Percentiles rank a stretch among this genome's conserved stretches.
phyloP scores from a whole-genome alignment of 2,113 vertebrate species.

The Eptesicus fuscus region DNA sequence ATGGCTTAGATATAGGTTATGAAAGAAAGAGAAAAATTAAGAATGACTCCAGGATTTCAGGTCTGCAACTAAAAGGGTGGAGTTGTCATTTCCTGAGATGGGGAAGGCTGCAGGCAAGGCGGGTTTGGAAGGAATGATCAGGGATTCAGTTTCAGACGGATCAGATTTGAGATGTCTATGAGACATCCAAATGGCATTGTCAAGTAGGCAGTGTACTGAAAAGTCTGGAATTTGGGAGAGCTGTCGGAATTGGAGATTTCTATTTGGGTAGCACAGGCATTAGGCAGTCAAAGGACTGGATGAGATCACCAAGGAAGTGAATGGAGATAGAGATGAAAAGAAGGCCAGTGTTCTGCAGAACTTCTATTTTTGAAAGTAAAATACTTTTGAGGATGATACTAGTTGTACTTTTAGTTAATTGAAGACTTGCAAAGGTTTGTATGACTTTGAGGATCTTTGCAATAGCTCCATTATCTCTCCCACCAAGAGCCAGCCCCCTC shows the following conservation, averaged over 20 bases:
- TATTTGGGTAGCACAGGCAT: neutral
- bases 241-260: neutral
- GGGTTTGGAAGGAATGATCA: neutral
- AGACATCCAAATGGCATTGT: neutral
- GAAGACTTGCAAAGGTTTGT: neutral
- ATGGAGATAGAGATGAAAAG: neutral
- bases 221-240: neutral
- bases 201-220: neutral
- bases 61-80: neutral
- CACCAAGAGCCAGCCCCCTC: neutral
- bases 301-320: neutral
- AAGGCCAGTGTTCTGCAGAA: neutral
- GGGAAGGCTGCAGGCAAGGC: neutral
- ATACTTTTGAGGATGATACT: neutral
- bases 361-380: neutral
- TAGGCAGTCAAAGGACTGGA: neutral
- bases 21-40: neutral
- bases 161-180: neutral
- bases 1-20: neutral
- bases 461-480: neutral
- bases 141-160: neutral
- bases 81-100: neutral
- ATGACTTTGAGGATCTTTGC: neutral
- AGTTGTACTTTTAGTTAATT: neutral
- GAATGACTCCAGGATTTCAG: neutral